Evolutionary conservation across 2,113 vertebrate genomes (phyloP), one percentile per base, ranked within the genome.

Genomic region (Meles meles): DNA sequence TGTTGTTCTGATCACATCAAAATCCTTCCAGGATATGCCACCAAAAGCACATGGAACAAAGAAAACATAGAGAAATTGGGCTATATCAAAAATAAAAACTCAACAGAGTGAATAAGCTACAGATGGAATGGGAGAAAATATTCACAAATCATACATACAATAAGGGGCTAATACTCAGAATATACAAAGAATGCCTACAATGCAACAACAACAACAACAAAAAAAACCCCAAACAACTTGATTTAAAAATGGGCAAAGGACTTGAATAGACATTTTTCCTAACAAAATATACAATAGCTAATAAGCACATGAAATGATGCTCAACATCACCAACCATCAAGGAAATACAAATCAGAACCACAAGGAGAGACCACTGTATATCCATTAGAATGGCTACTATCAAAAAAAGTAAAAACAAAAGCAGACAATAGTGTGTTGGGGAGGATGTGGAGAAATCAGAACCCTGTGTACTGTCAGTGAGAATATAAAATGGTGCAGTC

Each of bases 221-320:
- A n/a, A 61, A 9, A 59, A 59, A 27, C 0, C 59, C 59, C 37
- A 79, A 67, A 25, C 57, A 27, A 83, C 80, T 65, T 44, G 44
- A 72, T 82, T 94, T 74, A 63, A 55, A 94, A 97, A 39, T 79
- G 49, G 49, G 72, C 61, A 67, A 93, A 97, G 25, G 69, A 93
- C 42, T 72, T 63, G 69, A 89, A 63, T 8, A 91, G 88, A 65
- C 59, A 79, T 81, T 93, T 95, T 49, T 79, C 44, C 61, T 44
- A 81, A 88, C 67, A 95, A 95, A 55, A 67, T 44, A 90, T 63
- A 77, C 15, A 44, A 92, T 81, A 84, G 14, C 71, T 31, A 76
- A 94, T 47, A 92, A 85, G 23, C 34, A 74, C n/a, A 61, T 69
- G 72, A 92, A 81, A 55, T 81, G 7, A 89, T 39, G 23, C 4